Conservation (phyloP, 2,888 invertebrate genomes). For the Lepidonotus clava region DNA sequence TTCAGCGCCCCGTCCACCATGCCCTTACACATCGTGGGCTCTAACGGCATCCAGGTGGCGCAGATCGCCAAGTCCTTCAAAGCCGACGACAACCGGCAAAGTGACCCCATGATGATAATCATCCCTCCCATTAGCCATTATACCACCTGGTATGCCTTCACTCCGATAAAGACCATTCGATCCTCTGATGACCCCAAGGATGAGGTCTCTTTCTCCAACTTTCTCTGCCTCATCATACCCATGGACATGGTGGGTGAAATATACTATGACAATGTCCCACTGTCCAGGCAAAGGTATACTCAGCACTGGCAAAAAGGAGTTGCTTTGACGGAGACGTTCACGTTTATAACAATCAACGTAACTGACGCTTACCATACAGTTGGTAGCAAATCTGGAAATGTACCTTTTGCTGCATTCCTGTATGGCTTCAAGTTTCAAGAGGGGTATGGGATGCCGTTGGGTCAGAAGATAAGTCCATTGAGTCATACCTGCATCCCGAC, state of each 20-base stretch:
- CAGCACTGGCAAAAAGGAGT: not conserved
- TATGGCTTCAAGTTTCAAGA: constrained; percentile 70
- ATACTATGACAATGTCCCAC: constrained; percentile 7
- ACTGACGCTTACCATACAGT: constrained; percentile 65
- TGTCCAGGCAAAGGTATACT: constrained; percentile 40
- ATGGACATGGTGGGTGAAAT: constrained; percentile 3
- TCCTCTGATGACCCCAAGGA: constrained; percentile 48
- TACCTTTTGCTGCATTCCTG: constrained; percentile 67
- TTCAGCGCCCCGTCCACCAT: constrained; percentile 56
- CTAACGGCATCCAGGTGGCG: constrained; percentile 66
- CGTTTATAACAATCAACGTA: not conserved
- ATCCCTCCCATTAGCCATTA: constrained; percentile 68
- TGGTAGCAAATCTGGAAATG: constrained; percentile 65
- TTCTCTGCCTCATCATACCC: not conserved
- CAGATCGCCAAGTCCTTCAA: constrained; percentile 66
- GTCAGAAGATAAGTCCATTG: constrained; percentile 58
- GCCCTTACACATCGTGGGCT: constrained; percentile 55
- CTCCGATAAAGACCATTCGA: constrained; percentile 64
- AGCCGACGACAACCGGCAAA: constrained; percentile 65
- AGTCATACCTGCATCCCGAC: not conserved
- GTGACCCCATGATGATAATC: constrained; percentile 71
- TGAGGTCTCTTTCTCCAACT: constrained; percentile 52
- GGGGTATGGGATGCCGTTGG: constrained; percentile 70
- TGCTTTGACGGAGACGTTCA: not conserved
- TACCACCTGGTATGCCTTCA: constrained; percentile 67